Percentiles rank a stretch among this genome's conserved stretches.
These are phyloP conservation scores for Lanistes nyassanus DNA, from an alignment of 1,140 invertebrate genomes.

Conservation along the genomic window DNA sequence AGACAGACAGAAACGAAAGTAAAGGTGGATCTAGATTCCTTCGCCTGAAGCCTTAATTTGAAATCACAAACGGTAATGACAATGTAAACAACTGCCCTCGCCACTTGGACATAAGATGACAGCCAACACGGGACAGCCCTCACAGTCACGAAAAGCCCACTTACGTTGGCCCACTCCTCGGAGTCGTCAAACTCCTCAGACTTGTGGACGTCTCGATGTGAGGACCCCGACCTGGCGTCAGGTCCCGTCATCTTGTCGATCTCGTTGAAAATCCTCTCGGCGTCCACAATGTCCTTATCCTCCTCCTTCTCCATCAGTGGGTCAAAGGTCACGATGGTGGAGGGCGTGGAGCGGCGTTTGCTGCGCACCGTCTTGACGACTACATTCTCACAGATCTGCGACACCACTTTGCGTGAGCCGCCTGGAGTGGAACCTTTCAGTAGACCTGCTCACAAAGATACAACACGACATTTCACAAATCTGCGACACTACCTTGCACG, in stretches of 20 bases:
- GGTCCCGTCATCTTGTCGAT: slow-evolving; percentile 29
- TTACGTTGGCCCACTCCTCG: slow-evolving; percentile 88
- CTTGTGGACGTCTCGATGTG: not conserved
- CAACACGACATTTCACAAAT: slow-evolving; percentile 8
- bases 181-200: slow-evolving; percentile 78
- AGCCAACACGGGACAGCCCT: not conserved
- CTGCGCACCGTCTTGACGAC: slow-evolving; percentile 28
- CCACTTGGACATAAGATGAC: no score
- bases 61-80: not conserved
- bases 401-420: slow-evolving; percentile 44
- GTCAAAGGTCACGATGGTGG: slow-evolving; percentile 41
- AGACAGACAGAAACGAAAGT: no score
- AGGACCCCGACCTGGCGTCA: slow-evolving; percentile 4
- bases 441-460: slow-evolving; percentile 43
- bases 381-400: slow-evolving; percentile 57
- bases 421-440: slow-evolving; percentile 52
- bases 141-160: not conserved
- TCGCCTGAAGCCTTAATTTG: not conserved
- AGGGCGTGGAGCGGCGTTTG: slow-evolving; percentile 40
- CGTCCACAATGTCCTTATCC: slow-evolving; percentile 39
- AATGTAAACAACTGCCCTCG: no score
- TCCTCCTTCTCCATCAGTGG: slow-evolving; percentile 51
- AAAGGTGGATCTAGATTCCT: not conserved
- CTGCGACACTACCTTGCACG: not conserved
- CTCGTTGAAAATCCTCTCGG: slow-evolving; percentile 39